Base-by-base conservation (phyloP, 1,140 invertebrate genomes). In the Paracyclopina nana region DNA sequence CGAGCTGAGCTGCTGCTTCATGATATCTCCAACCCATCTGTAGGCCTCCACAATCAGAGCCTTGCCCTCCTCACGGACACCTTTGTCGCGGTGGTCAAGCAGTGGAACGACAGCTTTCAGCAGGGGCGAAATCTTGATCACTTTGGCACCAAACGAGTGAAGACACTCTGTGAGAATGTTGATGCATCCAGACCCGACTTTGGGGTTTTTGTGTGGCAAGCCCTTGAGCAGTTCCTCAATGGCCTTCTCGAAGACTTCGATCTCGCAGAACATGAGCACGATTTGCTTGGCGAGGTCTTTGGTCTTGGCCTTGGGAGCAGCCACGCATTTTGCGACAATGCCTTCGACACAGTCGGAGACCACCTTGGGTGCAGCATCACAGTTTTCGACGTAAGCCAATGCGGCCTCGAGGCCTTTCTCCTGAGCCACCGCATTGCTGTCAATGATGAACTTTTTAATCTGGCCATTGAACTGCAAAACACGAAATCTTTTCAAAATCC, bases 331-430 rank as follows among this genome's bases (percentile, higher is more conserved):
- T 30, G 76, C 70, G 0, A 95, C 78, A 54, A 96, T 77, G 14
- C 84, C 85, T 40, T 70, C 70, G 70, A 94, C 81, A 2, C 95
- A 82, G 65, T 95, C 90, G 20, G 76, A 75, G 2, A 79, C 80
- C 30, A 82, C 84, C 64, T 85, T 90, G 51, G 79, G 79, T 55
- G 84, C 83, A 57, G 73, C 64, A 3, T 74, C 75, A 57, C 83
- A 82, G 68, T 91, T 92, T 64, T 92, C 82, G 0, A 92, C 74
- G 69, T 79, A 96, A 14, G 80, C 78, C 20, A 92, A 62, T 1
- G 83, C 78, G 12, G 87, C 86, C 62, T 94, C 87, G 54, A 97
- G 63, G 24, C 84, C 92, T 71, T 91, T 96, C 63, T 96, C 91
- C 65, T 94, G 88, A 1, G 88, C 88, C 24, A 82, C 75, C 29